A percentile compares a stretch with the other conserved stretches of the same genome.
Conservation (phyloP, 2,888 invertebrate genomes). For the Melinopterus prodromus region DNA sequence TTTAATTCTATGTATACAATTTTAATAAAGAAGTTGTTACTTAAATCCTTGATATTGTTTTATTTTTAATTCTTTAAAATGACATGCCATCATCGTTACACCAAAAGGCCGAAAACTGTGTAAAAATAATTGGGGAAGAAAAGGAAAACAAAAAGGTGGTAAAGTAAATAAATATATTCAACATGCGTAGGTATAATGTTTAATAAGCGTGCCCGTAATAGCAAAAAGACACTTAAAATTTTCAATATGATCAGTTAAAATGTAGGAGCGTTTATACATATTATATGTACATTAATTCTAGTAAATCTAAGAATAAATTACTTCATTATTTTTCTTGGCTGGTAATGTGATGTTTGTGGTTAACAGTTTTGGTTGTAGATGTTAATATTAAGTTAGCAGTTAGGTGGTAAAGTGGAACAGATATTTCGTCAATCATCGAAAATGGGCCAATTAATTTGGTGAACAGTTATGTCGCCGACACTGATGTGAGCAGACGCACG, state of each 20-base stretch:
- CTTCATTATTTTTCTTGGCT: constrained; percentile 9
- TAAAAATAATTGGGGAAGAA: too few species aligned
- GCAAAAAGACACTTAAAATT: too few species aligned
- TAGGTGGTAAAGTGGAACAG: constrained; percentile 18
- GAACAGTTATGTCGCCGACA: constrained; percentile 9
- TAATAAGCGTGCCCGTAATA: too few species aligned
- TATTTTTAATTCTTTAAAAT: neutral
- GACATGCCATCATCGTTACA: too few species aligned
- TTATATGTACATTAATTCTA: too few species aligned
- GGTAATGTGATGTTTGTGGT: constrained; percentile 10
- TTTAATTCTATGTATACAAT: constrained; percentile 26
- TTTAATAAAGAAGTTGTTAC: constrained; percentile 29
- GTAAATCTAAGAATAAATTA: too few species aligned
- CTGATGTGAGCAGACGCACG: neutral
- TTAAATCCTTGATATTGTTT: neutral
- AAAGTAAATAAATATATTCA: too few species aligned
- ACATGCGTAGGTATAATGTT: too few species aligned
- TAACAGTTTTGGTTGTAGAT: constrained; percentile 14
- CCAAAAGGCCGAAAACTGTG: too few species aligned
- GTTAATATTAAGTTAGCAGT: neutral
- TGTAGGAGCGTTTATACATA: too few species aligned
- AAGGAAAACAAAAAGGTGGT: too few species aligned
- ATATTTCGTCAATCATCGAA: constrained; percentile 21
- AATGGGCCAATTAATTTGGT: constrained; percentile 24
- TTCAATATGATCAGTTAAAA: too few species aligned